phyloP scores from a whole-genome alignment of 2,113 vertebrate genomes.

The Aegotheles bennettii region DNA sequence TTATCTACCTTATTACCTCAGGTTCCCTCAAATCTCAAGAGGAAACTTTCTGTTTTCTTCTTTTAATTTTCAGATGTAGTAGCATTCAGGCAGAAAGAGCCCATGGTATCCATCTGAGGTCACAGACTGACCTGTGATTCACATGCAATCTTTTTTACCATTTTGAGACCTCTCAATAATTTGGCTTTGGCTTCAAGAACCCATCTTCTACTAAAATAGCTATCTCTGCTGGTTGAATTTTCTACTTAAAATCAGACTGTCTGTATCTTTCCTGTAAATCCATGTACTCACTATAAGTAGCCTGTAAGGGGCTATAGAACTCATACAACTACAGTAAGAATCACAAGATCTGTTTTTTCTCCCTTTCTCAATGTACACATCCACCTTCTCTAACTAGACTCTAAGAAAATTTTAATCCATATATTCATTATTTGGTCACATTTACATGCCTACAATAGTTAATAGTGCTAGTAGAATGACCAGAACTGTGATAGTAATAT shows the following conservation, averaged over 20 bases:
- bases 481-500: background rate
- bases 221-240: background rate
- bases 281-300: background rate
- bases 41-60: background rate
- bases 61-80: background rate
- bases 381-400: background rate
- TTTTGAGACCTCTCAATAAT: background rate
- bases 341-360: background rate
- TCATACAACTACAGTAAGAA: fast-evolving
- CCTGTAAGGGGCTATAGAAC: background rate
- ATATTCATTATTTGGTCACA: background rate
- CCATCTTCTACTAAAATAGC: background rate
- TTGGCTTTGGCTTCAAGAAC: background rate
- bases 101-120: background rate
- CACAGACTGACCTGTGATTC: background rate
- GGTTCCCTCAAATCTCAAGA: background rate
- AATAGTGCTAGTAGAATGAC: background rate
- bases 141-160: background rate
- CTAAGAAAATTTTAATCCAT: background rate
- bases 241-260: background rate
- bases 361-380: background rate
- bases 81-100: background rate
- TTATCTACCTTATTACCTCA: background rate
- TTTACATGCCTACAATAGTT: background rate
- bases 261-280: background rate